Base-by-base conservation (phyloP, 2,888 invertebrate genomes). In the Strigamia maritima region DNA sequence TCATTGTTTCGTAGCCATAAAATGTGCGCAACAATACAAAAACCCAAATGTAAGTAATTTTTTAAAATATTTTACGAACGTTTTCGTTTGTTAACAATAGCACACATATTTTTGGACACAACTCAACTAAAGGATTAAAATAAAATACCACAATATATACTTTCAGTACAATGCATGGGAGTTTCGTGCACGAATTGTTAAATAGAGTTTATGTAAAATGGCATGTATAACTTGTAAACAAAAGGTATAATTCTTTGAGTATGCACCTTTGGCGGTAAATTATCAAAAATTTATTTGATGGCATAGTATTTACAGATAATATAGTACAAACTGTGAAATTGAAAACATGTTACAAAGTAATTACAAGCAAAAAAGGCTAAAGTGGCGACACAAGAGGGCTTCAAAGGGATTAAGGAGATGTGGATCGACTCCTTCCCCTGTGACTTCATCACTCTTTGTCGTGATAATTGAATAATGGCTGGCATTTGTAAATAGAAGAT, bases 281-380 rank as follows among this genome's bases (percentile, higher is more conserved):
- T 84, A 84, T 84, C 84, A 84, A 84, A 84, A 84, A 83, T 84
- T 84, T 84, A 84, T 84, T 84, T 83, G 84, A 84, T 84, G 84
- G 83, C 83, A 26, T 83, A 84, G 83, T 84, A 84, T 84, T 82
- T 84, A 84, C 84, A 84, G 83, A 83, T 83, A 83, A 83, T 84
- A 84, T 83, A 82, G 82, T 84, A 84, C 84, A 84, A 84, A 84
- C 83, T 83, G 84, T 83, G 83, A 83, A 84, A 83, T 83, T 83
- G 82, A 84, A 83, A 84, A 84, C 83, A 83, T 83, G 81, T 83
- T 83, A 84, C 83, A 83, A 84, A 83, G 83, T 82, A 82, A 82
- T 81, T 83, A 83, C 83, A 83, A 83, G 83, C 83, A 82, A 81
- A 82, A 82, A 82, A 82, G 82, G 82, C 82, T 82, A 82, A 80